Base-by-base conservation (phyloP, 2,113 vertebrate genomes). In the Osmerus mordax region DNA sequence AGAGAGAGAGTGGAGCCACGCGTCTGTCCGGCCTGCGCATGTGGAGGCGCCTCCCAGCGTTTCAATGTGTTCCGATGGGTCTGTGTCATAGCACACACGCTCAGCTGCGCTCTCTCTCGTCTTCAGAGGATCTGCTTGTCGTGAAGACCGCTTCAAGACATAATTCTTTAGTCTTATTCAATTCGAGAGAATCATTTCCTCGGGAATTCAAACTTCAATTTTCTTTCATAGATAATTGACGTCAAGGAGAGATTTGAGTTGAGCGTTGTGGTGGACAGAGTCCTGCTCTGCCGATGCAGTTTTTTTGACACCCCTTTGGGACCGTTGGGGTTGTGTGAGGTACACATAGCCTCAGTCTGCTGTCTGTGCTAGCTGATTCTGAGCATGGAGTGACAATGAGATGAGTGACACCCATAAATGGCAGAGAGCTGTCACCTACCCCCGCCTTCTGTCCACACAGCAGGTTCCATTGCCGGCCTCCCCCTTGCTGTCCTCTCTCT, bases 391-490 rank as follows among this genome's bases (percentile, higher is more conserved):
- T 47, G 8, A 2, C 15, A 41, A 69, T 56, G 54, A n/a, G 25
- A 55, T 58, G 67, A 29, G 36, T 16, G 68, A 61, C 15, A 23
- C 32, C n/a, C 32, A 51, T 36, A 59, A 70, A 12, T 16, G 54
- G 55, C 69, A 80, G 74, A 51, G 62, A 75, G 75, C 76, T 81
- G 14, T 12, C 41, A 8, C n/a, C 21, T 67, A 7, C 9, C n/a
- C 11, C 41, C 47, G 21, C 41, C 41, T 25, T 15, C 1, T 47
- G 54, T 21, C 65, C 18, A 19, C 9, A 18, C 19, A 4, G 4
- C 19, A 19, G n/a, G 19, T 52, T 11, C 41, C 41, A 47, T 7
- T 47, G 41, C 41, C 7, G 41, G 1, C 16, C 9, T 67, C 18
- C 12, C 41, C 4, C 21, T 47, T 19, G 29, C 16, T 23, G 15